Conservation (phyloP, 2,113 vertebrate genomes). For the Lycaon pictus region DNA sequence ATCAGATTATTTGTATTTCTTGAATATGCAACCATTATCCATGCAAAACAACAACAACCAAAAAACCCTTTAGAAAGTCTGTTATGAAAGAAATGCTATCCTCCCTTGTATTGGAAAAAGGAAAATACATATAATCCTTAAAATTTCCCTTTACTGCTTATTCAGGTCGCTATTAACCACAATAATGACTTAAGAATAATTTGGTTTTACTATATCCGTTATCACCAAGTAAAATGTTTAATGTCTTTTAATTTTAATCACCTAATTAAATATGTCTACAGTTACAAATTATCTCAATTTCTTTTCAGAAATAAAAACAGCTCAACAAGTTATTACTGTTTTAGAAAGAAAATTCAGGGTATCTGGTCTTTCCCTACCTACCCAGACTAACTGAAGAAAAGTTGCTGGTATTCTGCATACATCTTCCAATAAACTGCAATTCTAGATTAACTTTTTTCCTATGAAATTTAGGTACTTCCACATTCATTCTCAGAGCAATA, state of each 20-base stretch:
- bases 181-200: neutral
- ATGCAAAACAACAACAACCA: neutral
- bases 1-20: neutral
- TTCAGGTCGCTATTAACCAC: neutral
- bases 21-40: neutral
- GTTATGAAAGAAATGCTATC: neutral
- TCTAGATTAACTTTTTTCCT: neutral
- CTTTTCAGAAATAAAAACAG: neutral
- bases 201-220: neutral
- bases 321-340: neutral
- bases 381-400: neutral
- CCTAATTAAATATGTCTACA: neutral
- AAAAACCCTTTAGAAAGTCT: neutral
- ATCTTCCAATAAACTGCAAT: neutral
- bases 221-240: neutral
- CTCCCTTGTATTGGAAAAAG: neutral
- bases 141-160: constrained; percentile 5
- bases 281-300: neutral
- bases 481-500: neutral
- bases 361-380: neutral
- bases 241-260: neutral
- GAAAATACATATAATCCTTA: neutral
- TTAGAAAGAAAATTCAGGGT: neutral
- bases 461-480: neutral
- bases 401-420: neutral